Evolutionary conservation across 1,140 invertebrate species (phyloP), one percentile per base, ranked within the genome.

Genomic region (Galendromus occidentalis): DNA sequence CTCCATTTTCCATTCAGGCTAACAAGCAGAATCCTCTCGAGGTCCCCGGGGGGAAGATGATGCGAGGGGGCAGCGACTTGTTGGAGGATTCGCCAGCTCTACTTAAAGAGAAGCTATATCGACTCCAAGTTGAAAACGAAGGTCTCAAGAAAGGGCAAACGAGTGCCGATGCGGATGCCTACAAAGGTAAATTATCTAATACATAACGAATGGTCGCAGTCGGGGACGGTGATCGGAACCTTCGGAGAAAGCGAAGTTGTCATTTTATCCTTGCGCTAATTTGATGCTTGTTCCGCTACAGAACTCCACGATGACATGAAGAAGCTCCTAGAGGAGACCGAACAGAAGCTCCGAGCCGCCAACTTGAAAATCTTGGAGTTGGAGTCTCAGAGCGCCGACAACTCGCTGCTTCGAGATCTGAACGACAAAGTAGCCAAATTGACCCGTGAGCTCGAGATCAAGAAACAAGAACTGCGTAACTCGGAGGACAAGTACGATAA

Each of bases 221-320:
- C n/a, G n/a, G n/a, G n/a, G n/a, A n/a, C n/a, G n/a, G n/a, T n/a
- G n/a, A n/a, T n/a, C n/a, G n/a, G n/a, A n/a, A n/a, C n/a, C 14
- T 22, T 47, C 28, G 6, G 45, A 14, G 7, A 14, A 18, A 47
- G 45, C 12, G 0, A 14, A 47, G 7, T 0, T 14, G 18, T 47
- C 6, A 18, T 47, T 7, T 47, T 0, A 0, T 14, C 45, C 42
- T 44, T 44, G 12, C 42, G 12, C 12, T 12, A 12, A 44, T 44
- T 14, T 59, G 14, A 59, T 59, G 25, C 25, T 22, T 14, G 12
- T 59, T 17, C 1, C n/a, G 25, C 9, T 59, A 2, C 51, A 59
- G 51, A 59, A 59, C 51, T 59, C 33, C 12, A 59, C 51, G 51
- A 59, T 22, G 51, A 59, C 22, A 29, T 59, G 51, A 59, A 59